Evolutionary conservation across 2,797 vertebrate species (phyloP), one percentile per base, ranked within the genome.

Genomic region (Triplophysa bombifrons): DNA sequence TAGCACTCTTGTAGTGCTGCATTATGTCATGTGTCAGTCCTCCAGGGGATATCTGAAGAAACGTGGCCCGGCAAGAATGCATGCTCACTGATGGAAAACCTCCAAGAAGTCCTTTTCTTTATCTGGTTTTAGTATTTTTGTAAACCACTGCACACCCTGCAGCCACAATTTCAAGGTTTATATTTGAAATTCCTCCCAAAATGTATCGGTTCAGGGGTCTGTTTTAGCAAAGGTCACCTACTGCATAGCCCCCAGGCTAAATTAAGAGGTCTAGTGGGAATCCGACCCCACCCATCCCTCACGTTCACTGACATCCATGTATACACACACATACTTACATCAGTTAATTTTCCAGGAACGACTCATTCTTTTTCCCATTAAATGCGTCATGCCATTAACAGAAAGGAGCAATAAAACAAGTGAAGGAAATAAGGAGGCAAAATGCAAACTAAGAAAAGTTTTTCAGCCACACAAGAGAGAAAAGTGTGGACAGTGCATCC

Each of bases 381-480:
- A 84, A 72, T 86, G 79, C 64, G 61, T 91, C 87, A 90, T 79
- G 20, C 9, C 56, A 50, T 74, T 74, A 53, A 71, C 70, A 82
- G 56, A 25, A 41, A 46, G 78, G 74, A 85, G 50, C 78, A 75
- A 84, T 84, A 85, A 88, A 89, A 76, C 76, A 63, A 82, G 76
- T 72, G 25, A 56, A 86, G 1, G 19, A 84, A 86, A 77, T 58
- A 19, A 58, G 58, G 41, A 85, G 84, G 78, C 64, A 27, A 85
- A 80, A 84, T 64, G 80, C 76, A 85, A 87, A 76, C 84, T 79
- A 67, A 76, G 80, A 63, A 61, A 83, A 85, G 34, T 38, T 38
- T 38, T 53, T n/a, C 20, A 66, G 53, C 20, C 55, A 63, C 50
- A 58, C 41, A 69, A 58, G 55, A 67, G 66, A 72, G 46, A n/a